Conservation (phyloP, 2,888 invertebrate genomes). For the Drosophila paramelanica region DNA sequence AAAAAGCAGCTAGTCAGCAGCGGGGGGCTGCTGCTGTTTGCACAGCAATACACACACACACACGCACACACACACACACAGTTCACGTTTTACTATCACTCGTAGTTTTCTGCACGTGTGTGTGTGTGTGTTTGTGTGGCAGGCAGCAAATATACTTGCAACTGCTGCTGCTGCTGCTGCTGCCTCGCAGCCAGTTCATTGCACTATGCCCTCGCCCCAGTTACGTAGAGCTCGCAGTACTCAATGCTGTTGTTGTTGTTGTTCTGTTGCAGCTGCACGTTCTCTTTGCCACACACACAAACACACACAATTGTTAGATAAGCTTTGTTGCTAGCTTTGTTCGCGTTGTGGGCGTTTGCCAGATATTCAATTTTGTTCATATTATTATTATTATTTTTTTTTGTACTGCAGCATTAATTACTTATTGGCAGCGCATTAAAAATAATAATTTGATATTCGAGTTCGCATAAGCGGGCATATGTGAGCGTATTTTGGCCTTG, state of each 20-base stretch:
- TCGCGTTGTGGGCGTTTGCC: conserved; percentile 52
- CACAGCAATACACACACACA: conserved; percentile 28
- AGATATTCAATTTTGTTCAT: conserved; percentile 53
- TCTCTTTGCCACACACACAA: conserved; percentile 61
- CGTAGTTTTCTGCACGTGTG: conserved; percentile 60
- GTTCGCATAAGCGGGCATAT: neutral
- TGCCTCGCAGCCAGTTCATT: conserved; percentile 80
- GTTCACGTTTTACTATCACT: conserved; percentile 75
- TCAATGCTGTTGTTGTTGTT: conserved; percentile 27
- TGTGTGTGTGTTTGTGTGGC: conserved; percentile 47
- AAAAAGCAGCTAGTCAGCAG: neutral
- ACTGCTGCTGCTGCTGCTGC: conserved; percentile 39
- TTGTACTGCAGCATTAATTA: conserved; percentile 47
- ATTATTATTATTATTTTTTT: conserved; percentile 13
- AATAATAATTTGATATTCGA: conserved; percentile 10
- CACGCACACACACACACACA: conserved; percentile 7
- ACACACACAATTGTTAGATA: conserved; percentile 53
- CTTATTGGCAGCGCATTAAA: conserved; percentile 21
- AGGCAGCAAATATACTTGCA: conserved; percentile 53
- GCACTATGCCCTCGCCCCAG: conserved; percentile 85
- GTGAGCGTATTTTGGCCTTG: conserved; percentile 24
- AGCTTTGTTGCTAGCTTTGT: conserved; percentile 34
- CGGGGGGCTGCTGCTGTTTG: conserved; percentile 32
- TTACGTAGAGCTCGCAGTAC: conserved; percentile 68
- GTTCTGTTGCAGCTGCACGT: conserved; percentile 70